Base-by-base conservation (phyloP, 2,888 invertebrate species). In the Andrena camellia region DNA sequence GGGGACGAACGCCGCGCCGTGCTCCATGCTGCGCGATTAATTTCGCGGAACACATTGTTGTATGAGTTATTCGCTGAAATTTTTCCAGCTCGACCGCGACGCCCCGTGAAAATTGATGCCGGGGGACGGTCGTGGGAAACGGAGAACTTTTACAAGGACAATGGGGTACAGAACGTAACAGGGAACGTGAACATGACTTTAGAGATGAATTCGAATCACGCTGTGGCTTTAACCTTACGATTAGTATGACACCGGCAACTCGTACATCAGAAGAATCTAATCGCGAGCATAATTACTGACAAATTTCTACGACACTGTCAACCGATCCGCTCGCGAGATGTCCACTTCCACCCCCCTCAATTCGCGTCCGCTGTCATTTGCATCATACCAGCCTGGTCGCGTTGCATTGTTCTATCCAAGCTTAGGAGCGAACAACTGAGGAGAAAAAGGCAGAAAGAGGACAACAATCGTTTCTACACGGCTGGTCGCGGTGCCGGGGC, bases 1-100 rank as follows among this genome's bases (percentile, higher is more conserved):
- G n/a, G 59, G 17, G 13, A 66, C 66, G 35, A 57, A 31, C 31
- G 5, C 7, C 8, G 20, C 13, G 57, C 10, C 23, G 23, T 26
- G 3, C 26, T 29, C n/a, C 42, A n/a, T 10, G 79, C 31, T 2
- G 31, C 13, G 26, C 59, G 78, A 78, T 78, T 62, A 42, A 52
- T 79, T 50, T 66, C 29, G 17, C 35, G 2, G 50, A 26, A 20
- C 26, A 20, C n/a, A 31, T 31, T 33, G 52, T 63, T 35, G 23
- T 5, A 17, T 35, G 52, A 31, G 17, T 13, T n/a, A 42, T 68
- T 26, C 29, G 20, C 8, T 57, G n/a, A n/a, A 20, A 6, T 52
- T 29, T 67, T 31, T n/a, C 5, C 17, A 31, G 4, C 26, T 29
- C 2, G 6, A 13, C 10, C 7, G 4, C 6, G 8, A 57, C 20